Evolutionary conservation across 2,888 invertebrate species (phyloP).

Genomic region (Coenonympha arcania): DNA sequence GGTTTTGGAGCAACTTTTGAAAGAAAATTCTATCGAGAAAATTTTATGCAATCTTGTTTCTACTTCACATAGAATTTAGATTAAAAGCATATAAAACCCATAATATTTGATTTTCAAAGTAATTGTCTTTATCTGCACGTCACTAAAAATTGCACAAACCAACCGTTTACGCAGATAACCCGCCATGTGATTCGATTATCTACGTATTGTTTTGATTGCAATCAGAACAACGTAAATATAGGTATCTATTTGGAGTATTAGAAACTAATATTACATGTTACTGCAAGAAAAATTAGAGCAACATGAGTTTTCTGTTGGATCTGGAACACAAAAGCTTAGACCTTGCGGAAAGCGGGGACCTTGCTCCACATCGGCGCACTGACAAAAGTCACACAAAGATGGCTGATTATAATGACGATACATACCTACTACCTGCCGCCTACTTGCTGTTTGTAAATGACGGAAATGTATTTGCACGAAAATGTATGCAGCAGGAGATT

Average conservation of each 20-base stretch:
- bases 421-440: slow-evolving; percentile 5
- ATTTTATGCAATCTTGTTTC: no score
- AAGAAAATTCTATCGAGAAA: no score
- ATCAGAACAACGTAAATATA: background rate
- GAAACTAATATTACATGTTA: slow-evolving; percentile 10
- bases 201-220: no score
- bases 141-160: no score
- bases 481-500: background rate
- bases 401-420: slow-evolving; percentile 17
- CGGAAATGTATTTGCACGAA: background rate
- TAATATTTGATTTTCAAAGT: no score
- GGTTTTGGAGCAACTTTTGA: no score
- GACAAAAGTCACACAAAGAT: slow-evolving; percentile 18
- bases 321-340: slow-evolving; percentile 7
- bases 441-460: background rate
- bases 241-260: background rate
- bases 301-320: slow-evolving; percentile 10
- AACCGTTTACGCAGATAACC: no score
- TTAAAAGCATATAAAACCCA: no score
- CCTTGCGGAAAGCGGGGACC: slow-evolving; percentile 15
- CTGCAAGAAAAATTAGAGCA: slow-evolving; percentile 8
- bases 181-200: no score
- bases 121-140: no score
- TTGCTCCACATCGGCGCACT: slow-evolving; percentile 17
- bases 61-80: no score